Evolutionary conservation across 2,888 invertebrate genomes (phyloP).

Genomic region (Clitarchus hookeri): DNA sequence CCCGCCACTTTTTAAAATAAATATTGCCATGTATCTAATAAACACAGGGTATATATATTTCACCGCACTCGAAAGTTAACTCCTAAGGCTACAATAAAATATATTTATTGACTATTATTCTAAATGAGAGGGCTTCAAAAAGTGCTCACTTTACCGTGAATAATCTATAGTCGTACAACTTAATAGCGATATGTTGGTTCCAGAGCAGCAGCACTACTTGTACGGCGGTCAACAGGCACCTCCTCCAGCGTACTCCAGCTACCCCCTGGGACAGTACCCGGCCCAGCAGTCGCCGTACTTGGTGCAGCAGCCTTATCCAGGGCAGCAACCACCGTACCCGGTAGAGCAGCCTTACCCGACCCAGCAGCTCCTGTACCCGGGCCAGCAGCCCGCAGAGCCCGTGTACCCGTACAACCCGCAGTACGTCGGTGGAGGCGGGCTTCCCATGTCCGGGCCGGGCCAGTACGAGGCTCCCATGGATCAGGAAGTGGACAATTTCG

Average conservation of each 20-base stretch:
- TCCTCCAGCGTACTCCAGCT: constrained; percentile 25
- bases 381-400: constrained; percentile 39
- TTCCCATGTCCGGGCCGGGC: constrained; percentile 62
- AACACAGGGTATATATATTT: too few relatives aligned
- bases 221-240: constrained; percentile 35
- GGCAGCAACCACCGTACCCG: constrained; percentile 36
- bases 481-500: constrained; percentile 67
- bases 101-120: too few relatives aligned
- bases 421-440: constrained; percentile 54
- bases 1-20: too few relatives aligned
- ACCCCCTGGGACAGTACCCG: constrained; percentile 45
- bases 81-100: too few relatives aligned
- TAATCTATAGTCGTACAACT: too few relatives aligned
- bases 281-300: constrained; percentile 42
- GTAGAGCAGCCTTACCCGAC: constrained; percentile 27
- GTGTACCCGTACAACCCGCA: constrained; percentile 31
- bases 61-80: too few relatives aligned
- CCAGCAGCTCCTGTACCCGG: constrained; percentile 30
- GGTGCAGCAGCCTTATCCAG: constrained; percentile 44
- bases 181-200: neutral
- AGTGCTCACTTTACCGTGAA: too few relatives aligned
- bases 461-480: constrained; percentile 53
- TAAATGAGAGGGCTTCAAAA: too few relatives aligned
- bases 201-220: constrained; percentile 27
- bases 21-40: too few relatives aligned